Conservation (phyloP, 1,140 invertebrate species). For the Drosophila navojoa region DNA sequence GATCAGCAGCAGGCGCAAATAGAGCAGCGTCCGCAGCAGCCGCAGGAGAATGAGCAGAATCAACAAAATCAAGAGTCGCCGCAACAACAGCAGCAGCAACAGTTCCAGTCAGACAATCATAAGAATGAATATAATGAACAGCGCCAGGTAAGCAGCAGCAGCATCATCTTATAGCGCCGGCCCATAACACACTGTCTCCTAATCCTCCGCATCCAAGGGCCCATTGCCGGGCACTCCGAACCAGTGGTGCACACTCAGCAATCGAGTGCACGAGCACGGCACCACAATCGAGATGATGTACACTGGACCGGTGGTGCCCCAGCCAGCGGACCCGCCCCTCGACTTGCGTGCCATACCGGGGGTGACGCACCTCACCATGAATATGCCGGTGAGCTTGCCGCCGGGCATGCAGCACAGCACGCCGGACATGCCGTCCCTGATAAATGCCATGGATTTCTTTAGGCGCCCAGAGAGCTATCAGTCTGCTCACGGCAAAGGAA, state of each 20-base stretch:
- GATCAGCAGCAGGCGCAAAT: not conserved
- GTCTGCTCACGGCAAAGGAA: not conserved
- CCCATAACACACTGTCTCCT: not conserved
- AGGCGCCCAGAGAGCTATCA: constrained; percentile 16
- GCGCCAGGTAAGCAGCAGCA: constrained; percentile 2
- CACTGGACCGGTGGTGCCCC: constrained; percentile 9
- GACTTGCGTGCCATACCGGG: constrained; percentile 26
- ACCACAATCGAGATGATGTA: constrained; percentile 37
- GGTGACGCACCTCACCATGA: constrained; percentile 17
- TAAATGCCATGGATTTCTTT: constrained; percentile 30
- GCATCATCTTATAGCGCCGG: not conserved
- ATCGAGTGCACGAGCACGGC: constrained; percentile 7
- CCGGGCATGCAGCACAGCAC: not conserved
- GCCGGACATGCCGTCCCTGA: constrained; percentile 27
- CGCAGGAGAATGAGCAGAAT: not conserved
- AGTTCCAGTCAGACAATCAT: not conserved
- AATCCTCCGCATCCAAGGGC: not conserved
- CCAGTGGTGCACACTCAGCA: constrained; percentile 34
- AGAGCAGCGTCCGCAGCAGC: not conserved
- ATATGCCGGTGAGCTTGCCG: constrained; percentile 33
- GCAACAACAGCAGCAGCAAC: not conserved
- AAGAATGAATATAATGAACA: not conserved
- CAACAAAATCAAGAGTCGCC: not conserved
- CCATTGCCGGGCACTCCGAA: not conserved
- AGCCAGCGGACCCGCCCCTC: not conserved